phyloP scores from a whole-genome alignment of 2,888 invertebrate genomes.

The Euphydryas editha region DNA sequence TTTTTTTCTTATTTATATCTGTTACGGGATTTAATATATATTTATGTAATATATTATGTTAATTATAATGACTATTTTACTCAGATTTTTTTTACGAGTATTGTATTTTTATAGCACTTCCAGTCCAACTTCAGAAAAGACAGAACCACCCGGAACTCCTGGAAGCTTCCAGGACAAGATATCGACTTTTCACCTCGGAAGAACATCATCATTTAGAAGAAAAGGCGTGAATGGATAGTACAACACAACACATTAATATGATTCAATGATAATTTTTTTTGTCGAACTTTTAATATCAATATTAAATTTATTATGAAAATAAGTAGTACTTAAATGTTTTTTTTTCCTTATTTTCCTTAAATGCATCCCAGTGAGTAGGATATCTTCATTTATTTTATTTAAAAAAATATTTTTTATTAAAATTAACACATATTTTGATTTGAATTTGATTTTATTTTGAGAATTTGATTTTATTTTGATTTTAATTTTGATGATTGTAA shows the following conservation, averaged over 20 bases:
- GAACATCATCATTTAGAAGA: slow-evolving; percentile 63
- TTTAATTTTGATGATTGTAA: too few relatives aligned
- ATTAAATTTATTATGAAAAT: neutral
- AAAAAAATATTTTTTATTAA: too few relatives aligned
- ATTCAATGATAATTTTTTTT: neutral
- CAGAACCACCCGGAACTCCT: slow-evolving; percentile 56
- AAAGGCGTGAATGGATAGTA: slow-evolving; percentile 31
- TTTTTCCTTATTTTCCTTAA: neutral
- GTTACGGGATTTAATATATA: too few relatives aligned
- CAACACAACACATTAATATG: slow-evolving; percentile 9
- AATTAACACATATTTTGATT: too few relatives aligned
- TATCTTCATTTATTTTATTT: too few relatives aligned
- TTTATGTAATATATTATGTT: too few relatives aligned
- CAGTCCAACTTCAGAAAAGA: slow-evolving; percentile 36
- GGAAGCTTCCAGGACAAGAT: slow-evolving; percentile 70
- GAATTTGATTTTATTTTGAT: too few relatives aligned
- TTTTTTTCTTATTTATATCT: too few relatives aligned
- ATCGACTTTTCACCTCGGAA: slow-evolving; percentile 63
- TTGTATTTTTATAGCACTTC: slow-evolving; percentile 21
- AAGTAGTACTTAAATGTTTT: neutral
- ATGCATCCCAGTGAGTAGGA: too few relatives aligned
- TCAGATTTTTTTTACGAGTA: too few relatives aligned
- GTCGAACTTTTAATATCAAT: neutral
- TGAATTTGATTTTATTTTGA: too few relatives aligned
- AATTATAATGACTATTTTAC: too few relatives aligned